Conservation (phyloP, 2,888 invertebrate genomes). For the Trachelus iudaicus region DNA sequence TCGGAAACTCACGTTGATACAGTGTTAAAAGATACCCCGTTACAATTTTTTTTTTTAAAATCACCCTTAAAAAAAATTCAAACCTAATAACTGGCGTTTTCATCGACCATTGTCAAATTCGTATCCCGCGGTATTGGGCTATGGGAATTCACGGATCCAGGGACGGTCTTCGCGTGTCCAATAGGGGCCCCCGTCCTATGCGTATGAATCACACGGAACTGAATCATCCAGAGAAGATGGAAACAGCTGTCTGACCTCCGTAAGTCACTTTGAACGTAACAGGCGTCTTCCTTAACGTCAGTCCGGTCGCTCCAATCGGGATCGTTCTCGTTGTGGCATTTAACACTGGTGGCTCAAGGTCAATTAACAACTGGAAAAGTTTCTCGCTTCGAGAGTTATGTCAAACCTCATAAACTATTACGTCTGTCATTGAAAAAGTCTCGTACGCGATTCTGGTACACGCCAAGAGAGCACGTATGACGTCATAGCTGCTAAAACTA, state of each 20-base stretch:
- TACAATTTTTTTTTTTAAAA: not conserved
- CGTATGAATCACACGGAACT: not conserved
- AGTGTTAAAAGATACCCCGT: not conserved
- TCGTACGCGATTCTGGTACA: not conserved
- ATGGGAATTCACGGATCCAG: not conserved
- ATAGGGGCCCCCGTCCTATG: not conserved
- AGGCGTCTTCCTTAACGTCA: not conserved
- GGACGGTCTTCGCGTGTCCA: not conserved
- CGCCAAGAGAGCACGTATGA: not conserved
- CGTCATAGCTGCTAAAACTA: not conserved
- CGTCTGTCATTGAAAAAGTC: not conserved
- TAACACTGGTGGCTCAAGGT: not conserved
- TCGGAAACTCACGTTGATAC: not conserved
- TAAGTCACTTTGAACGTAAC: not conserved
- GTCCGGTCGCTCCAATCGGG: not conserved
- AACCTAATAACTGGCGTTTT: not conserved
- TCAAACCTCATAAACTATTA: not conserved
- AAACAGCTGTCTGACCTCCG: not conserved
- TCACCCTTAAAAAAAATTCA: not conserved
- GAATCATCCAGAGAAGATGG: not conserved
- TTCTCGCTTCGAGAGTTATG: not conserved
- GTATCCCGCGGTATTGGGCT: not conserved
- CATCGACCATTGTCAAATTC: not conserved
- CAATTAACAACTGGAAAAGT: not conserved
- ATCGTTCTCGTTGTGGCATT: not conserved